A percentile compares a stretch with the other conserved stretches of the same genome.
Evolutionary conservation across 1,140 invertebrate genomes (phyloP).

Genomic region (Ips nitidus): DNA sequence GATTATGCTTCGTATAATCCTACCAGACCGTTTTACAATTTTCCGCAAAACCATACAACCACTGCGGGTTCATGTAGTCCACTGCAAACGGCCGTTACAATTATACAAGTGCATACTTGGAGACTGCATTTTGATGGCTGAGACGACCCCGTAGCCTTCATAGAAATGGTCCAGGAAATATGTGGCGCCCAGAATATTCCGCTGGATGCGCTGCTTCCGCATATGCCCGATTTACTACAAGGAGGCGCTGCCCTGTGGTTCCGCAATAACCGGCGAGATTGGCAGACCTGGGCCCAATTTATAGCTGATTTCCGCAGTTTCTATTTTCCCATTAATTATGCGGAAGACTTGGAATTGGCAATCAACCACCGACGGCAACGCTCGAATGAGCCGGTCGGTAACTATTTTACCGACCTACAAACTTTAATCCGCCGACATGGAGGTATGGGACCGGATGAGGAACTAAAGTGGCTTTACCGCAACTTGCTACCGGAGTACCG

Average conservation of each 20-base stretch:
- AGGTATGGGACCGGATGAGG: background rate
- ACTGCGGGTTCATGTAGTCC: too few species aligned
- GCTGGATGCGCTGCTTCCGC: constrained; percentile 1
- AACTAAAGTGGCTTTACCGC: constrained; percentile 20
- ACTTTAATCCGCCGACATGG: constrained; percentile 23
- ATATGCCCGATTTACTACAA: constrained; percentile 16
- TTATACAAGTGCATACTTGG: constrained; percentile 9
- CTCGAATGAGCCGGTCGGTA: background rate
- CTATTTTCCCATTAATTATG: constrained; percentile 17
- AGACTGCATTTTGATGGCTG: constrained; percentile 24
- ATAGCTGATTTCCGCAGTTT: background rate
- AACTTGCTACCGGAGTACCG: constrained; percentile 28
- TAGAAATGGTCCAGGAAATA: constrained; percentile 17
- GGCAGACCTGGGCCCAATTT: constrained; percentile 16
- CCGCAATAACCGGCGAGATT: constrained; percentile 13
- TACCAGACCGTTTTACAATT: too few species aligned
- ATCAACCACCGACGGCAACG: constrained; percentile 6
- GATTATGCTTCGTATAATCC: too few species aligned
- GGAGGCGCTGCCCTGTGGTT: constrained; percentile 16
- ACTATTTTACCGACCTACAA: constrained; percentile 23
- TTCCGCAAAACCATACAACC: too few species aligned
- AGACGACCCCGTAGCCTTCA: constrained; percentile 12
- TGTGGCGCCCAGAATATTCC: background rate
- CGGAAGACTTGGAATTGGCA: constrained; percentile 7
- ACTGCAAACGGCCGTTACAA: too few species aligned